These are phyloP conservation scores for Nomada ruficornis DNA, from an alignment of 2,888 invertebrate genomes.

Conservation along the genomic window DNA sequence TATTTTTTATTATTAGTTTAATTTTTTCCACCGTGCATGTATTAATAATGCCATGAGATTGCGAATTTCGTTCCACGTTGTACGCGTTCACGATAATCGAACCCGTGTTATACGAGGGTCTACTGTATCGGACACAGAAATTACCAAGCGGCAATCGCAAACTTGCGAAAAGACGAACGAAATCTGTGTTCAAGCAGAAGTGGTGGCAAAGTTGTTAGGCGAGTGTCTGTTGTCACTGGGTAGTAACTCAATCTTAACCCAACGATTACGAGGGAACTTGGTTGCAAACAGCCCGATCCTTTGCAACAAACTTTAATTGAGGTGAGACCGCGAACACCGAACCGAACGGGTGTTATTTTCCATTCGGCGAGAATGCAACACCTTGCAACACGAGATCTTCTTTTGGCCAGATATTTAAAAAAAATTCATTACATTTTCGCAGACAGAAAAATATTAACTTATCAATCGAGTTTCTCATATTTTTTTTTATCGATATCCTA, in stretches of 20 bases:
- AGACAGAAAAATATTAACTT: too few relatives aligned
- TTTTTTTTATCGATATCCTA: too few relatives aligned
- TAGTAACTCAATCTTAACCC: conserved; percentile 32
- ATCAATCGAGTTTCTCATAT: too few relatives aligned
- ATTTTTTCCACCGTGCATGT: too few relatives aligned
- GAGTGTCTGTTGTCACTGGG: conserved; percentile 21
- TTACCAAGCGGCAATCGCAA: too few relatives aligned
- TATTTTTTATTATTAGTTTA: too few relatives aligned
- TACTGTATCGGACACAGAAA: too few relatives aligned
- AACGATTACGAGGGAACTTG: conserved; percentile 34
- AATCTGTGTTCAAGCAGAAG: background rate
- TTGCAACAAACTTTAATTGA: conserved; percentile 35
- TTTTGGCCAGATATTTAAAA: background rate
- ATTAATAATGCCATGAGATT: too few relatives aligned
- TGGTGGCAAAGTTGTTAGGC: conserved; percentile 25
- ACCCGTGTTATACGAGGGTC: too few relatives aligned
- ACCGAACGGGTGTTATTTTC: conserved; percentile 21
- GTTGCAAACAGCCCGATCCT: conserved; percentile 34
- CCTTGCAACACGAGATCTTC: conserved; percentile 2
- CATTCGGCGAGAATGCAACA: conserved; percentile 4
- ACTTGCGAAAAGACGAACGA: background rate
- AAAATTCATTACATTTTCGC: background rate
- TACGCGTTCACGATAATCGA: too few relatives aligned
- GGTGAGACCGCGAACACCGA: conserved; percentile 15
- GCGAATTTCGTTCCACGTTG: too few relatives aligned